Percentiles rank a stretch among this genome's conserved stretches.
phyloP scores from a whole-genome alignment of 1,140 invertebrate species.

The Asbolus verrucosus region DNA sequence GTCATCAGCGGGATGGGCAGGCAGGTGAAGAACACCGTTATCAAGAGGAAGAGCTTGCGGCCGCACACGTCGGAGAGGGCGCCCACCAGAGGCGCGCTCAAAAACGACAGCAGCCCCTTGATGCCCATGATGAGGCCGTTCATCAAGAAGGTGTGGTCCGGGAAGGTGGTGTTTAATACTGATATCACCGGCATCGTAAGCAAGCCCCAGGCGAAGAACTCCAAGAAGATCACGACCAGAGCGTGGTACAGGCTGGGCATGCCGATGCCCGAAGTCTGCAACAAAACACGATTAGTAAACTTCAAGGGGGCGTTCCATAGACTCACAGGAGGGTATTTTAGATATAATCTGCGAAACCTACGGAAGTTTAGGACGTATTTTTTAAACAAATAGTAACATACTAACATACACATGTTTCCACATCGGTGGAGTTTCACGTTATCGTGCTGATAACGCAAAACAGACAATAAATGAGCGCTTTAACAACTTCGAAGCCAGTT shows the following conservation, averaged over 20 bases:
- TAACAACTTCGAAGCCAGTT: too few relatives aligned
- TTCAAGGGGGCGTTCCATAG: not conserved
- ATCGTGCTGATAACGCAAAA: not conserved
- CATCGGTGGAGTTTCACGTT: not conserved
- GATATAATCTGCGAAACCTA: slow-evolving; percentile 51
- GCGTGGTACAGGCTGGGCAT: slow-evolving; percentile 98
- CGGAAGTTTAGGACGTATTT: slow-evolving; percentile 56
- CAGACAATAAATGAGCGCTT: too few relatives aligned
- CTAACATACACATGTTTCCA: slow-evolving; percentile 57
- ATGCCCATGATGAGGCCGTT: slow-evolving; percentile 98
- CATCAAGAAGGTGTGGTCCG: slow-evolving; percentile 99
- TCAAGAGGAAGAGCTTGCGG: slow-evolving; percentile 93
- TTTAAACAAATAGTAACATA: slow-evolving; percentile 58
- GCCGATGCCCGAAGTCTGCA: slow-evolving; percentile 86
- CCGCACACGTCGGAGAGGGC: slow-evolving; percentile 98
- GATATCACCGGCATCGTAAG: slow-evolving; percentile 98
- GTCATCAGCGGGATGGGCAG: slow-evolving; percentile 99
- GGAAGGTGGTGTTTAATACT: slow-evolving; percentile 97
- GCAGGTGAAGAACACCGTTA: slow-evolving; percentile 99
- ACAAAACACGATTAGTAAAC: slow-evolving; percentile 62
- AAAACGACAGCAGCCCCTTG: slow-evolving; percentile 95
- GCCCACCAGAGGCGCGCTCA: slow-evolving; percentile 95
- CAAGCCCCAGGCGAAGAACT: slow-evolving; percentile 99
- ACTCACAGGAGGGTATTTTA: slow-evolving; percentile 52
- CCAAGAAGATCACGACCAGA: slow-evolving; percentile 98